Conservation (phyloP, 1,140 invertebrate species). For the Diplogasteroides magnus region DNA sequence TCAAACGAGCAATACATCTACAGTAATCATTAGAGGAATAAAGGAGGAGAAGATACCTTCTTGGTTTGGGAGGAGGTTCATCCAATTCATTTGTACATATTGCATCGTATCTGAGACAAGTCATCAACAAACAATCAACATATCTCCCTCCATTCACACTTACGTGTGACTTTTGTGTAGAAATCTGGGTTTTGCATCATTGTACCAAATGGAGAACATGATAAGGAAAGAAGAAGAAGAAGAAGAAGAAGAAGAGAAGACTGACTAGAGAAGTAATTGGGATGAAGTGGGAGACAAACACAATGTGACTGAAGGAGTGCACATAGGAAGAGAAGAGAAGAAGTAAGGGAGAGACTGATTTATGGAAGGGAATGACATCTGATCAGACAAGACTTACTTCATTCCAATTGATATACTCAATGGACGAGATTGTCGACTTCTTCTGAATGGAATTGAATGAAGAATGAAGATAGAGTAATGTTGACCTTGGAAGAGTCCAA, state of each 20-base stretch:
- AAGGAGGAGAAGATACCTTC: neutral
- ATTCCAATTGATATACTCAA: neutral
- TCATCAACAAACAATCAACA: too few species aligned
- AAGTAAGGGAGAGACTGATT: neutral
- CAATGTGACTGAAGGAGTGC: neutral
- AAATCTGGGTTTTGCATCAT: neutral
- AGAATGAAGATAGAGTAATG: too few species aligned
- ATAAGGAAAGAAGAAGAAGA: neutral
- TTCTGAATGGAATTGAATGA: neutral
- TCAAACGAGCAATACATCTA: too few species aligned
- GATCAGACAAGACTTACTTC: neutral
- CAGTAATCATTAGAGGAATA: too few species aligned
- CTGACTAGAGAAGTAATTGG: neutral
- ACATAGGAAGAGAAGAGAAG: neutral
- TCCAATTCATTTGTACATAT: too few species aligned
- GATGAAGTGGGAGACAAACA: neutral
- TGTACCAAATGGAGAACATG: too few species aligned
- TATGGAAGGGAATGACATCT: neutral
- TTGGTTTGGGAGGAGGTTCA: neutral
- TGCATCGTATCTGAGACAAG: too few species aligned
- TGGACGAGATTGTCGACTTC: neutral
- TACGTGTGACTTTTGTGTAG: neutral
- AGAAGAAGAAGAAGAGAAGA: neutral
- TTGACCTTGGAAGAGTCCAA: too few species aligned
- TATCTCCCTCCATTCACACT: too few species aligned